Conservation (phyloP, 2,797 vertebrate genomes). For the Mormyrops boulengeri region DNA sequence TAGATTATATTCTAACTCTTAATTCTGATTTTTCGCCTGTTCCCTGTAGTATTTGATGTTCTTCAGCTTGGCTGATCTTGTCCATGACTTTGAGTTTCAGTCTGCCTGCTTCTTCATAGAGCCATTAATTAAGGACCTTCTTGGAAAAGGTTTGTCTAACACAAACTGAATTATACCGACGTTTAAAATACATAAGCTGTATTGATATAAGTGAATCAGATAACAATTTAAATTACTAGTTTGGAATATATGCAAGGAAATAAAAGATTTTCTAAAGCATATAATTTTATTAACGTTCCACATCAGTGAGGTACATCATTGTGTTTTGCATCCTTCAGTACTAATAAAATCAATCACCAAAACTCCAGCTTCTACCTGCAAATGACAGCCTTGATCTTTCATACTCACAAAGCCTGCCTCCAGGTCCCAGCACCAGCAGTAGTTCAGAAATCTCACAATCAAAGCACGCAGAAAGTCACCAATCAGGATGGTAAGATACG, state of each 20-base stretch:
- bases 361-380: neutral
- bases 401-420: slow-evolving; percentile 91
- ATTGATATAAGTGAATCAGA: neutral
- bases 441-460: slow-evolving; percentile 93
- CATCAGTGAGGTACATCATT: neutral
- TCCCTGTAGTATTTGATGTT: neutral
- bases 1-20: neutral
- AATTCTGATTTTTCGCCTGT: neutral
- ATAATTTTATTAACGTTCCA: neutral
- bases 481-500: slow-evolving; percentile 89
- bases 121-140: neutral
- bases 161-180: neutral
- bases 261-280: neutral
- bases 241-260: neutral
- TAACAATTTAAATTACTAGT: neutral
- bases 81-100: neutral
- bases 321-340: neutral
- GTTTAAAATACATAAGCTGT: neutral
- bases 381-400: neutral
- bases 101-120: neutral
- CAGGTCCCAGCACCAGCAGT: slow-evolving; percentile 99
- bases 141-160: neutral
- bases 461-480: slow-evolving; percentile 91
- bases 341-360: neutral
- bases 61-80: neutral